Evolutionary conservation across 2,113 vertebrate species (phyloP), one percentile per base, ranked within the genome.

Genomic region (Chloropsis hardwickii): DNA sequence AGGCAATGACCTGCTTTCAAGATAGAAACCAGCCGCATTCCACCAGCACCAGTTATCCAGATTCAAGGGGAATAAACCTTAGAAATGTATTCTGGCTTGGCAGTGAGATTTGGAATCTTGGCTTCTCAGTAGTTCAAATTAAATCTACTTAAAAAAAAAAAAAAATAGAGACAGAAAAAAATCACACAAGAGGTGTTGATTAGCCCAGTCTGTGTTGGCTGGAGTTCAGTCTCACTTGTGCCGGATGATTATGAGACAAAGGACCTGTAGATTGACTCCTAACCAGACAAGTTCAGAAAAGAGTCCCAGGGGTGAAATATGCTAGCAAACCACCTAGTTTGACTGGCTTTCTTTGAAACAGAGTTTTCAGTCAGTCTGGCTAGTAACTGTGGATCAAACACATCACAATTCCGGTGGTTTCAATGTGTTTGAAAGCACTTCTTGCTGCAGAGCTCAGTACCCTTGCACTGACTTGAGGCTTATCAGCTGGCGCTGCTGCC

Each of bases 271-370:
- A 28, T 61, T 80, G 16, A 37, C 6, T 56, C 47, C 31, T 10
- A 28, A 73, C 13, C 27, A n/a, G 0, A 0, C 0, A 2, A 86
- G 24, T 40, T 64, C 65, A 31, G 40, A 90, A 81, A 40, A n/a
- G 5, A 28, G 16, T 44, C 17, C 12, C 24, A 20, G 33, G 37
- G n/a, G 33, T 73, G 58, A 84, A 78, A 58, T 33, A 53, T 93
- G 40, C 18, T 37, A 57, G 57, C 28, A 88, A 84, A 33, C 24
- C 16, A 57, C 28, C 12, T 66, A 23, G 33, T 35, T 84, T 58
- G 37, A 21, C 60, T 47, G 48, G 5, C 53, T 82, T 56, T 45
- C 44, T 67, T 44, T 53, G 37, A 56, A 81, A 65, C 12, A 54
- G 31, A 88, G 23, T 9, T 78, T 76, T 80, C 50, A 18, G 31